Percentiles rank a stretch among this genome's conserved stretches.
Evolutionary conservation across 2,888 invertebrate genomes (phyloP).

Genomic region (Iselma pallidipennis): DNA sequence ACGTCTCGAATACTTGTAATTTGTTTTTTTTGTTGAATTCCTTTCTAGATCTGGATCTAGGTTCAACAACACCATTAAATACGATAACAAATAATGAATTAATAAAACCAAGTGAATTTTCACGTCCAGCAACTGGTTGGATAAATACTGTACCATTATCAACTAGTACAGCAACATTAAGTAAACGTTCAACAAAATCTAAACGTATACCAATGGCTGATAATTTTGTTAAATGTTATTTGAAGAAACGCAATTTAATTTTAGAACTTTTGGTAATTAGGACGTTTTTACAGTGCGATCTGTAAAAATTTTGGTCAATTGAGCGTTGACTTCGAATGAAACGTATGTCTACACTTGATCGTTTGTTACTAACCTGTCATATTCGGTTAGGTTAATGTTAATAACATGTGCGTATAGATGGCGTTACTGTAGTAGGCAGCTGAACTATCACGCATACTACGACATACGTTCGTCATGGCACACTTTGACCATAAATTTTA

Average conservation of each 20-base stretch:
- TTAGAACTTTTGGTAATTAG: constrained; percentile 81
- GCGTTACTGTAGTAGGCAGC: too few species aligned
- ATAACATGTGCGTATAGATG: too few species aligned
- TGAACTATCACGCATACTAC: too few species aligned
- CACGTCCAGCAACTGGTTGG: constrained; percentile 77
- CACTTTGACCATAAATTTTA: too few species aligned
- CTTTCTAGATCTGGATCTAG: constrained; percentile 48
- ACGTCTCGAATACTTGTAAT: too few species aligned
- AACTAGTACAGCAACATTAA: constrained; percentile 66
- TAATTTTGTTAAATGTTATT: constrained; percentile 91
- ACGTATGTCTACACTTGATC: too few species aligned
- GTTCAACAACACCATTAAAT: constrained; percentile 51
- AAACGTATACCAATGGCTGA: constrained; percentile 72
- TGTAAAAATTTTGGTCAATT: too few species aligned
- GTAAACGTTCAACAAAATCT: constrained; percentile 73
- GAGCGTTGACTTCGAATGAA: too few species aligned
- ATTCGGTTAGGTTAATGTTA: too few species aligned
- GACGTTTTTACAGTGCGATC: too few species aligned
- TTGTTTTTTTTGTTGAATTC: constrained; percentile 39
- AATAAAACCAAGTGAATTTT: constrained; percentile 58
- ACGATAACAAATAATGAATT: constrained; percentile 49
- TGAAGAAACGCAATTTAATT: constrained; percentile 91
- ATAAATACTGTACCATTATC: constrained; percentile 90
- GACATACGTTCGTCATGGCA: too few species aligned
- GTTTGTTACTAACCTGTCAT: too few species aligned